Conservation (phyloP, 2,113 vertebrate species). For the Phylloscopus whistleri region DNA sequence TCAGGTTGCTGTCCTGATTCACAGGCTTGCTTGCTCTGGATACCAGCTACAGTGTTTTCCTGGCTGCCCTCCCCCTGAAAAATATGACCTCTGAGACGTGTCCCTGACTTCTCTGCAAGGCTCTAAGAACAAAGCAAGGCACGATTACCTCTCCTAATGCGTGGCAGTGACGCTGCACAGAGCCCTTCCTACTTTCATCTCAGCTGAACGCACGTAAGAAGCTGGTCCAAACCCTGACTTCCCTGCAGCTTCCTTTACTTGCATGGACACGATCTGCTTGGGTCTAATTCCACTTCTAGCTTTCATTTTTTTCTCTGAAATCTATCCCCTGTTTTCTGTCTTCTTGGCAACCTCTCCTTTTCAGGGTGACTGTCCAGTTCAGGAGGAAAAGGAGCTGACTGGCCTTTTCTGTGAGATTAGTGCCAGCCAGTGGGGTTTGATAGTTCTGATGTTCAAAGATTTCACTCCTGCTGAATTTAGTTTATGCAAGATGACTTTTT, state of each 20-base stretch:
- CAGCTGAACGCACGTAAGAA: not conserved
- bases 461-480: not conserved
- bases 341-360: not conserved
- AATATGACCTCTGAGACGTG: not conserved
- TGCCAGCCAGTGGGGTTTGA: not conserved
- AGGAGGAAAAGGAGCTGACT: not conserved
- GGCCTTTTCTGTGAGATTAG: not conserved
- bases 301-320: not conserved
- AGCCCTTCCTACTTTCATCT: not conserved
- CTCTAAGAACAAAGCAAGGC: not conserved
- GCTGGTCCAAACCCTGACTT: not conserved
- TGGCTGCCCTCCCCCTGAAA: not conserved
- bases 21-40: not conserved
- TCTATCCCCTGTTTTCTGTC: not conserved
- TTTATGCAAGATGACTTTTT: not conserved
- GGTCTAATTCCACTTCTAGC: not conserved
- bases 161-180: accelerated
- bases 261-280: not conserved
- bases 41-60: not conserved
- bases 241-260: not conserved
- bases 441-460: not conserved
- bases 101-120: not conserved
- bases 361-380: not conserved
- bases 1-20: not conserved
- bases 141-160: accelerated